Conservation (phyloP, 2,888 invertebrate species). For the Fragum fragum region DNA sequence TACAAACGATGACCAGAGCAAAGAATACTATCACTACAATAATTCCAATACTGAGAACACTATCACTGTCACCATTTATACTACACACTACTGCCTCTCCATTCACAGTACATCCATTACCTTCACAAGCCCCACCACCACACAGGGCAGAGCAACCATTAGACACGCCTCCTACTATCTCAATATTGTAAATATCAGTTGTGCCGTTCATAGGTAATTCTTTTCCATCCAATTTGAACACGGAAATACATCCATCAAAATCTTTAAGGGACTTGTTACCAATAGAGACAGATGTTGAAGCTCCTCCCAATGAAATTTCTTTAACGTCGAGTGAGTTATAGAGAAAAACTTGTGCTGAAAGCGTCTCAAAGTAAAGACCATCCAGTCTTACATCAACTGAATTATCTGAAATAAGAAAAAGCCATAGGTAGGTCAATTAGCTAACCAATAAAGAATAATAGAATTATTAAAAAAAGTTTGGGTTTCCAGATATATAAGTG, state of each 20-base stretch:
- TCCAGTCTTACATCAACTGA: constrained; percentile 89
- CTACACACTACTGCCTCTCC: constrained; percentile 73
- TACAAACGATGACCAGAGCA: constrained; percentile 89
- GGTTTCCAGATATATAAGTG: too few relatives aligned
- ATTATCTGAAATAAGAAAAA: not conserved
- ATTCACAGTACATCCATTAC: constrained; percentile 68
- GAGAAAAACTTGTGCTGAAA: constrained; percentile 90
- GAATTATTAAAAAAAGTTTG: too few relatives aligned
- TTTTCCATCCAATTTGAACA: constrained; percentile 95
- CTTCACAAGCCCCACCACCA: constrained; percentile 70
- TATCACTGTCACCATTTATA: constrained; percentile 91
- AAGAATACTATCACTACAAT: constrained; percentile 98
- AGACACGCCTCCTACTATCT: constrained; percentile 69
- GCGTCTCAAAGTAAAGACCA: constrained; percentile 87
- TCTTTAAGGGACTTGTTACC: constrained; percentile 78
- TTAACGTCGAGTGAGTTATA: constrained; percentile 96
- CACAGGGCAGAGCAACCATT: constrained; percentile 76
- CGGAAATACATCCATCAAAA: constrained; percentile 96
- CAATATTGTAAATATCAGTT: constrained; percentile 88
- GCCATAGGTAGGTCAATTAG: not conserved
- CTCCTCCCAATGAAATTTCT: constrained; percentile 91
- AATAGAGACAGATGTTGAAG: constrained; percentile 48
- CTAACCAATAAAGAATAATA: too few relatives aligned
- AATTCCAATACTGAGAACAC: constrained; percentile 96
- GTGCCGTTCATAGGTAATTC: constrained; percentile 96